phyloP scores from a whole-genome alignment of 2,888 invertebrate species.

The Suillia variegata region DNA sequence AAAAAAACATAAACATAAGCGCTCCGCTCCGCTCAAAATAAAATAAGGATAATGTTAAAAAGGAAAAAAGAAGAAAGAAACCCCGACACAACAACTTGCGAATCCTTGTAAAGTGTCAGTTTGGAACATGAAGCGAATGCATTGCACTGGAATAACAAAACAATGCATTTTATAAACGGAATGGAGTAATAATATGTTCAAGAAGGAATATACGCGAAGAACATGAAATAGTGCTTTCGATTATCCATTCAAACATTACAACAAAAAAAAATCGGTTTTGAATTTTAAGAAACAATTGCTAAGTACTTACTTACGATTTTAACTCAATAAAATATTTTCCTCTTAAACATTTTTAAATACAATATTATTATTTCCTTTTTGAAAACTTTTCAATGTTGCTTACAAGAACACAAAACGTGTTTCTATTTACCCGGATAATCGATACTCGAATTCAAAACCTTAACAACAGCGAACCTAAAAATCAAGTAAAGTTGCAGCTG shows the following conservation, averaged over 20 bases:
- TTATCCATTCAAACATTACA: no score
- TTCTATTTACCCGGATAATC: no score
- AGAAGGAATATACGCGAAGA: conserved; percentile 36
- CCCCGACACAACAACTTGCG: neutral
- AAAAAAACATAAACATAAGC: conserved; percentile 34
- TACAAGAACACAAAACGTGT: conserved; percentile 23
- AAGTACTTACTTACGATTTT: no score
- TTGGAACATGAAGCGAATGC: conserved; percentile 5
- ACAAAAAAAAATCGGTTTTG: no score
- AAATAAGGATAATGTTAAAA: conserved; percentile 1
- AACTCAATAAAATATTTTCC: no score
- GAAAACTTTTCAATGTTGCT: no score
- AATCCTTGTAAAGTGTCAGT: conserved; percentile 12
- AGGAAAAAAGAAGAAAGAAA: neutral
- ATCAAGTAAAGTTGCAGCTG: neutral
- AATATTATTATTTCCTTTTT: no score
- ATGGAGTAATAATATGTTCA: conserved; percentile 56
- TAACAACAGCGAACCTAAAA: conserved; percentile 19
- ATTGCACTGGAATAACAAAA: conserved; percentile 5
- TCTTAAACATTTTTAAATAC: no score
- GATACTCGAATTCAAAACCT: no score
- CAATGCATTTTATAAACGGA: conserved; percentile 50
- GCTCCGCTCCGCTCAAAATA: conserved; percentile 5
- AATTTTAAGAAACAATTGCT: no score
- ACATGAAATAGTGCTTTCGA: no score